A percentile compares a stretch with the other conserved stretches of the same genome.
These are phyloP conservation scores for Symphodus melops DNA, from an alignment of 2,113 vertebrate species.

Conservation along the genomic window DNA sequence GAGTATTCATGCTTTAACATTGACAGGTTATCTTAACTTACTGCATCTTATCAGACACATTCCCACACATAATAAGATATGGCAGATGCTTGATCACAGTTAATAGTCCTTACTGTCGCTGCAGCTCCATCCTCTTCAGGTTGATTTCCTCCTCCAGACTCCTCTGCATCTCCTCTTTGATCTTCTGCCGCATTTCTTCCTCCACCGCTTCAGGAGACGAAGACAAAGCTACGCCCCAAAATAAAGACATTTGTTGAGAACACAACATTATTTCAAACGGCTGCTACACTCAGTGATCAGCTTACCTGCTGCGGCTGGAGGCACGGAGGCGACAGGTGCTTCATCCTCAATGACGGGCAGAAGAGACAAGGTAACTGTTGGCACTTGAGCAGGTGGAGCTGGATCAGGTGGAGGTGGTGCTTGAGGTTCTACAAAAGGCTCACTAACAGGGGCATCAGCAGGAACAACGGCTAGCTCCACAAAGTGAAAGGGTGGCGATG, in stretches of 20 bases:
- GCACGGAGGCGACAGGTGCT: slow-evolving; percentile 5
- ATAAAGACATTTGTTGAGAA: not conserved
- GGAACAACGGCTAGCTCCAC: slow-evolving; percentile 37
- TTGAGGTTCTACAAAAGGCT: slow-evolving; percentile 21
- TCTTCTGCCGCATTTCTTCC: slow-evolving; percentile 66
- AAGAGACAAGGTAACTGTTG: slow-evolving; percentile 11
- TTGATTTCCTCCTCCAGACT: slow-evolving; percentile 74
- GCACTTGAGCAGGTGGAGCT: slow-evolving; percentile 19
- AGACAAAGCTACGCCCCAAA: not conserved
- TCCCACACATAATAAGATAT: too few species aligned
- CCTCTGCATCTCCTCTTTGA: slow-evolving; percentile 72
- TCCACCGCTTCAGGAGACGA: slow-evolving; percentile 63
- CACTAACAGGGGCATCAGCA: slow-evolving; percentile 2
- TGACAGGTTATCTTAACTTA: too few species aligned
- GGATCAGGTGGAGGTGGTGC: slow-evolving; percentile 20
- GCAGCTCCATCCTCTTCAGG: slow-evolving; percentile 69
- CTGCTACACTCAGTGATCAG: too few species aligned
- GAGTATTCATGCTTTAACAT: too few species aligned
- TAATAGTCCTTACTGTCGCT: slow-evolving; percentile 66
- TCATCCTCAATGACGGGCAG: slow-evolving; percentile 46
- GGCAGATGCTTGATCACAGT: not conserved
- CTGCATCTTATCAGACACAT: not conserved
- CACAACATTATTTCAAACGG: not conserved
- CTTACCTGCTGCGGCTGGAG: slow-evolving; percentile 60
- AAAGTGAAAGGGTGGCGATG: slow-evolving; percentile 20